phyloP scores from a whole-genome alignment of 2,797 vertebrate genomes.

The Tinamus major region DNA sequence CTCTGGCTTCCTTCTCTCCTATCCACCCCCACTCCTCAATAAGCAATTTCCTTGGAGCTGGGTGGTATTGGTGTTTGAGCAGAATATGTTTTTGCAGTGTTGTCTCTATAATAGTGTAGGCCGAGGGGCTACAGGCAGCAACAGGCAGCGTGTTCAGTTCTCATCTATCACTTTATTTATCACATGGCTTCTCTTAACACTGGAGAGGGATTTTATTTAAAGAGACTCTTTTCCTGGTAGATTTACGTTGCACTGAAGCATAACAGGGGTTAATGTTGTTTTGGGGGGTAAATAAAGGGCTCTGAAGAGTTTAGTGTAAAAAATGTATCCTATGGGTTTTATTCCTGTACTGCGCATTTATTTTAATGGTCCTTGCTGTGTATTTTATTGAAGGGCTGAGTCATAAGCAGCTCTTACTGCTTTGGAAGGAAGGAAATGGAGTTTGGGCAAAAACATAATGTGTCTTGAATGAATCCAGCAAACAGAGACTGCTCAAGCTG shows the following conservation, averaged over 20 bases:
- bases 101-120: not conserved
- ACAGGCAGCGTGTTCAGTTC: not conserved
- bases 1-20: not conserved
- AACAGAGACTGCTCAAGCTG: constrained; percentile 31
- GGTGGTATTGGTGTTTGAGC: not conserved
- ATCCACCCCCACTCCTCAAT: not conserved
- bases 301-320: not conserved
- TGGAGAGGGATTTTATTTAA: not conserved
- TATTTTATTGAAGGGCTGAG: constrained; percentile 61
- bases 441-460: not conserved
- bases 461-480: constrained; percentile 3
- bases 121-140: not conserved
- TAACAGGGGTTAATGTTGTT: not conserved
- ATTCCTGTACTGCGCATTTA: not conserved
- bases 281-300: constrained; percentile 20
- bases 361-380: constrained; percentile 47
- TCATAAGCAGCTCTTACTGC: constrained; percentile 44
- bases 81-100: not conserved
- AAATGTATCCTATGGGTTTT: constrained; percentile 9
- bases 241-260: not conserved
- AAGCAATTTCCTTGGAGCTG: not conserved
- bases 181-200: not conserved
- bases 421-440: constrained; percentile 38
- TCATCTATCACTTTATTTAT: not conserved
- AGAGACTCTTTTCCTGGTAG: not conserved